These are phyloP conservation scores for Agrochola circellaris DNA, from an alignment of 2,888 invertebrate species.

Conservation along the genomic window DNA sequence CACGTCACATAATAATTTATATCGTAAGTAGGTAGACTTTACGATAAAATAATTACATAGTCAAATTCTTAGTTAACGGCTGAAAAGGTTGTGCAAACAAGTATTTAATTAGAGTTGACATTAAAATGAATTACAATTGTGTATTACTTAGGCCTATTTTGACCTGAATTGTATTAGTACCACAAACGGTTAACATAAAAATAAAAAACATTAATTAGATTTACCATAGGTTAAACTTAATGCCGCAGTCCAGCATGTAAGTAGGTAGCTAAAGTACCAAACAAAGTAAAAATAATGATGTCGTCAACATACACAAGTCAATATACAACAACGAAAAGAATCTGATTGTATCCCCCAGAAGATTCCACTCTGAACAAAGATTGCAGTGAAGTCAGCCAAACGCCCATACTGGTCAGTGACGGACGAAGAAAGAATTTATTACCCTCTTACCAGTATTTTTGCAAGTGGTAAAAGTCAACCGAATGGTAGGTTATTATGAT, in stretches of 20 bases:
- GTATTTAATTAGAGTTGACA: background rate
- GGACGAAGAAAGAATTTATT: slow-evolving; percentile 55
- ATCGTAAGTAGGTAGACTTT: background rate
- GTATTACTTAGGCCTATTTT: background rate
- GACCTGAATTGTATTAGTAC: background rate
- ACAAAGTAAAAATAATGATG: slow-evolving; percentile 6
- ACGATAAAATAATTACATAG: background rate
- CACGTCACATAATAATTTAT: slow-evolving; percentile 26
- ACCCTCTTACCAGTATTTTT: slow-evolving; percentile 48
- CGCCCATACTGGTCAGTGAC: slow-evolving; percentile 31
- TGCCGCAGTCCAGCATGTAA: background rate
- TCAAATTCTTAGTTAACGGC: background rate
- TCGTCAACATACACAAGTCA: slow-evolving; percentile 6
- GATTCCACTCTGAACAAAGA: background rate
- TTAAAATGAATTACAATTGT: background rate
- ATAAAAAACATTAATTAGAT: background rate
- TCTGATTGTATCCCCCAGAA: background rate
- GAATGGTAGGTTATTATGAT: slow-evolving; percentile 59
- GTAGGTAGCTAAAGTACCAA: background rate
- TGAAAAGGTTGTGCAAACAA: slow-evolving; percentile 4
- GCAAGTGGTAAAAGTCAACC: slow-evolving; percentile 58
- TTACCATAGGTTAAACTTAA: background rate
- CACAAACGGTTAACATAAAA: background rate
- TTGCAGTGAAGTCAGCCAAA: slow-evolving; percentile 16
- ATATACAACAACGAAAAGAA: background rate